Conservation (phyloP, 2,113 vertebrate species). For the Penelope pileata region DNA sequence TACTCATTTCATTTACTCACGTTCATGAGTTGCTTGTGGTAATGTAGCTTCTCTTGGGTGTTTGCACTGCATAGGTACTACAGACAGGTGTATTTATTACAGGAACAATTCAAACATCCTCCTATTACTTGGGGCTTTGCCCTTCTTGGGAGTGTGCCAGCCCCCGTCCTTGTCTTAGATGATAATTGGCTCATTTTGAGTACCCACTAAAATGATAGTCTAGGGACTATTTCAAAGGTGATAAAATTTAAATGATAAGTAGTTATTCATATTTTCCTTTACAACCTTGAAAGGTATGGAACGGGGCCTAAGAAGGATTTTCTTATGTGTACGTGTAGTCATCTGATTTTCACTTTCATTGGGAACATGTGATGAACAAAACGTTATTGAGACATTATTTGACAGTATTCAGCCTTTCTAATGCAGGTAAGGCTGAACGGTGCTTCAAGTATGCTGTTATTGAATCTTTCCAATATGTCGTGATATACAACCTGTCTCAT, state of each 20-base stretch:
- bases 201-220: background rate
- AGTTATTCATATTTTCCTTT: background rate
- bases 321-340: background rate
- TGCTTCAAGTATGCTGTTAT: background rate
- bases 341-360: background rate
- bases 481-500: background rate
- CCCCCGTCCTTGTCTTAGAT: background rate
- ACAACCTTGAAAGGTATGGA: background rate
- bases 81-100: background rate
- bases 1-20: background rate
- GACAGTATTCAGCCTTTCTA: background rate
- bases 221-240: background rate
- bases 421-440: background rate
- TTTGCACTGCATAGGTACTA: background rate
- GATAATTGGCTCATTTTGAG: background rate
- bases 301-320: background rate
- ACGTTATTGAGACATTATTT: background rate
- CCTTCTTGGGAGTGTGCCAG: background rate
- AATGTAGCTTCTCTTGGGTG: background rate
- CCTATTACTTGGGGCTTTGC: background rate
- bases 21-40: background rate
- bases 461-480: background rate
- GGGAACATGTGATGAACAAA: background rate
- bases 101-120: background rate
- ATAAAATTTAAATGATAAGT: background rate